A percentile compares a stretch with the other conserved stretches of the same genome.
Conservation (phyloP, 2,888 invertebrate genomes). For the Ophonus ardosiacus region DNA sequence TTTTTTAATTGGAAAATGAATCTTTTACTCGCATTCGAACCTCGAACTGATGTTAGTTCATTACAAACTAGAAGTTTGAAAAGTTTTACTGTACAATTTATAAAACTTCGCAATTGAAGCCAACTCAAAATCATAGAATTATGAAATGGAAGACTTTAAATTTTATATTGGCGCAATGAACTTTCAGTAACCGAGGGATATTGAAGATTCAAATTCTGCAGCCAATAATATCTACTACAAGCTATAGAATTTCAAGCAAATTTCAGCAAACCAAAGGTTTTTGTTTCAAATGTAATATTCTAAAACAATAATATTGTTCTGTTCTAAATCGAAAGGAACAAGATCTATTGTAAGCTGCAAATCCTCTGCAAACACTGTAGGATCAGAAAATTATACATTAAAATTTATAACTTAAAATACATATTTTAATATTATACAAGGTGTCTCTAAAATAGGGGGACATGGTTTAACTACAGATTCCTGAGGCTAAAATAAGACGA, state of each 20-base stretch:
- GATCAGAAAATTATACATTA: too few species aligned
- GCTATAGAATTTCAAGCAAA: background rate
- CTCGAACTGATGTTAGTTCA: slow-evolving; percentile 20
- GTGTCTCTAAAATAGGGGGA: too few species aligned
- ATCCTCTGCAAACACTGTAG: too few species aligned
- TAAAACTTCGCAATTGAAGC: background rate
- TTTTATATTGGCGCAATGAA: background rate
- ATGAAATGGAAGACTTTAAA: background rate
- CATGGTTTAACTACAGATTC: too few species aligned
- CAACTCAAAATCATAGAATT: background rate
- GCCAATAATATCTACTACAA: background rate
- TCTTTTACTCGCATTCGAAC: slow-evolving; percentile 6
- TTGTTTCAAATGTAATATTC: background rate
- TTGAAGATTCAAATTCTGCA: background rate
- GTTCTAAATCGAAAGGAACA: too few species aligned
- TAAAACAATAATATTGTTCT: too few species aligned
- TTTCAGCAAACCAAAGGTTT: background rate
- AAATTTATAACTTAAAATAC: too few species aligned
- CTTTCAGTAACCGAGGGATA: background rate
- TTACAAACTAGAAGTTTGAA: slow-evolving; percentile 8
- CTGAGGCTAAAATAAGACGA: too few species aligned
- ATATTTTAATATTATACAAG: too few species aligned
- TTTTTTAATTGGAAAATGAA: slow-evolving; percentile 58
- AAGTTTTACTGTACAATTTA: background rate
- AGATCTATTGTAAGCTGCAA: too few species aligned